Evolutionary conservation across 1,140 invertebrate genomes (phyloP).

Genomic region (Drosophila burlai): DNA sequence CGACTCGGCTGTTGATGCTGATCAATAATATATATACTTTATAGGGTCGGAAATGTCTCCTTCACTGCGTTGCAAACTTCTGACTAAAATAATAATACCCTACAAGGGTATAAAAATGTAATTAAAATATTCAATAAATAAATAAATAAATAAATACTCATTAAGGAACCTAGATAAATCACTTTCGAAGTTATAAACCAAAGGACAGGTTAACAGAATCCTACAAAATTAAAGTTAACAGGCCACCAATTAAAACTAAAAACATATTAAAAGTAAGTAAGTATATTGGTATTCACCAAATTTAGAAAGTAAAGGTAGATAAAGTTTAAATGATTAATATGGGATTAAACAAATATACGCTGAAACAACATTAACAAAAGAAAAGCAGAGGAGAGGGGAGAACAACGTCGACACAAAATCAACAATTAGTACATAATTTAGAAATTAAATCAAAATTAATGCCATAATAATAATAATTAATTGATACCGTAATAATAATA

Average conservation of each 20-base stretch:
- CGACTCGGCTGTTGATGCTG: too few relatives aligned
- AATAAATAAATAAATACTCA: neutral
- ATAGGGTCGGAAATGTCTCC: too few relatives aligned
- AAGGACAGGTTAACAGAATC: neutral
- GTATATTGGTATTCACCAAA: too few relatives aligned
- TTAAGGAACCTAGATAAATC: neutral
- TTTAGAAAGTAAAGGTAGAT: neutral
- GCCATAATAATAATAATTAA: neutral
- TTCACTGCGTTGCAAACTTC: too few relatives aligned
- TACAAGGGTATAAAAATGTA: too few relatives aligned
- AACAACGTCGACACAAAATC: slow-evolving; percentile 5
- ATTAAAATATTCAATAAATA: neutral
- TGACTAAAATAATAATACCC: too few relatives aligned
- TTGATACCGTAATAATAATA: slow-evolving; percentile 8
- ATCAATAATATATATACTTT: too few relatives aligned
- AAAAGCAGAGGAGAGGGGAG: neutral
- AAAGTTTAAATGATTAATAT: slow-evolving; percentile 1
- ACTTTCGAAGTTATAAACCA: slow-evolving; percentile 10
- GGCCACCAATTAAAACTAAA: slow-evolving; percentile 13
- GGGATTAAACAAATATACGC: slow-evolving; percentile 1
- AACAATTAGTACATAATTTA: slow-evolving; percentile 21
- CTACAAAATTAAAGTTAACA: slow-evolving; percentile 8
- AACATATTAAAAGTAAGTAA: too few relatives aligned
- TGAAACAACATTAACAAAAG: slow-evolving; percentile 3
- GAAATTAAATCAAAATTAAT: slow-evolving; percentile 5